Percentiles rank a stretch among this genome's conserved stretches.
phyloP scores from a whole-genome alignment of 2,888 invertebrate species.

The Pyrrhia umbra region DNA sequence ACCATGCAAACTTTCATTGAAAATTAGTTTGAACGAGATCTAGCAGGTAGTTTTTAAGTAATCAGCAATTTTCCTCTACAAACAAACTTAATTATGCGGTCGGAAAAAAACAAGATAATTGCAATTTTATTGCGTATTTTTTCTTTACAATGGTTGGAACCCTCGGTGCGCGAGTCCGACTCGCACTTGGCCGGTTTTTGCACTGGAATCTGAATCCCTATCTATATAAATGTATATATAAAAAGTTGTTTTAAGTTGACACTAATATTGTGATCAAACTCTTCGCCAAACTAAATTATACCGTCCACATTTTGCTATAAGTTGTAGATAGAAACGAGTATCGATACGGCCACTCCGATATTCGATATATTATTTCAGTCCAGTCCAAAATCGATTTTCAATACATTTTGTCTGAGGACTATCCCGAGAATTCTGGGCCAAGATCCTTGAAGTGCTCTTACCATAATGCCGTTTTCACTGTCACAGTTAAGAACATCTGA shows the following conservation, averaged over 20 bases:
- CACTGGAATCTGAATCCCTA: no score
- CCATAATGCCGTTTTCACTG: constrained; percentile 48
- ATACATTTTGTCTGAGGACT: constrained; percentile 46
- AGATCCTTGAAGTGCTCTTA: constrained; percentile 47
- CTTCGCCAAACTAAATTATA: not conserved
- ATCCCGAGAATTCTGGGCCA: constrained; percentile 39
- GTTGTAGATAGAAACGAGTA: constrained; percentile 1
- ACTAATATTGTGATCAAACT: not conserved
- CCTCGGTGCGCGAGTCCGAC: no score
- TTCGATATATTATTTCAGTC: constrained; percentile 40
- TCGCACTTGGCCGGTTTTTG: no score
- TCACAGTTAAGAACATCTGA: constrained; percentile 38
- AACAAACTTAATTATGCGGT: no score
- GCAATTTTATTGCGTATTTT: no score
- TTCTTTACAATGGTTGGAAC: no score
- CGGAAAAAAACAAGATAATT: no score
- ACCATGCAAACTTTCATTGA: no score
- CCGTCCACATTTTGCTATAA: not conserved
- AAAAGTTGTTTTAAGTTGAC: not conserved
- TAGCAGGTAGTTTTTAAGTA: no score
- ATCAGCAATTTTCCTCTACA: no score
- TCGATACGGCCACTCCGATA: constrained; percentile 13
- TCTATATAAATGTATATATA: no score
- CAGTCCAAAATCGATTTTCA: constrained; percentile 35
- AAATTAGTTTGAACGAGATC: no score